phyloP scores from a whole-genome alignment of 2,888 invertebrate genomes.

The Muschampia plurimacula region DNA sequence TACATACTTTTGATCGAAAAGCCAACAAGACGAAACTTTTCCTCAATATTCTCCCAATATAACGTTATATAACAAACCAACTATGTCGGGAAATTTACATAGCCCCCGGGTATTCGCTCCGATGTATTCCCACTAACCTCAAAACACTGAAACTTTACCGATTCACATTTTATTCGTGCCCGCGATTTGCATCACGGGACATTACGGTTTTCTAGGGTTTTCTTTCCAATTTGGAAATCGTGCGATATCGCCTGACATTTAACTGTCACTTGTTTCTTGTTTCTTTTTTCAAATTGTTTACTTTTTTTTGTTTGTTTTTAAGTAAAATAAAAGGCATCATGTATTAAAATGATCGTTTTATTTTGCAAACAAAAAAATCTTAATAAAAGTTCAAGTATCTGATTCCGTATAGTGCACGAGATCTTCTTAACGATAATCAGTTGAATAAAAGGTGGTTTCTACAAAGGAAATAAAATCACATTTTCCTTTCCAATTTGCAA shows the following conservation, averaged over 20 bases:
- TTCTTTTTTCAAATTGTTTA: no score
- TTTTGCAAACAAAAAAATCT: no score
- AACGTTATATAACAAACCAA: constrained; percentile 17
- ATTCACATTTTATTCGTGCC: constrained; percentile 71
- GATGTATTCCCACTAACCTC: constrained; percentile 52
- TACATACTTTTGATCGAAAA: constrained; percentile 28
- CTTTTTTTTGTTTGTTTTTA: not conserved
- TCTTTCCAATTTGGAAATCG: constrained; percentile 19
- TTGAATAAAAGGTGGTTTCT: not conserved
- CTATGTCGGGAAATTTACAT: constrained; percentile 37
- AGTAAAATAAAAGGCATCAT: no score
- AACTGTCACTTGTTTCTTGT: constrained; percentile 13
- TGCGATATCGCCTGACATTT: not conserved
- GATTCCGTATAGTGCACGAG: no score
- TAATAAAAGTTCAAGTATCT: no score
- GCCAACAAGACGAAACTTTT: constrained; percentile 15
- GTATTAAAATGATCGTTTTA: no score
- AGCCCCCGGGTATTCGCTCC: constrained; percentile 44
- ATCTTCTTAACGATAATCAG: not conserved
- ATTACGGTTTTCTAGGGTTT: constrained; percentile 62
- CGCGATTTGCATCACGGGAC: constrained; percentile 70
- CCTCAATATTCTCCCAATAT: constrained; percentile 16
- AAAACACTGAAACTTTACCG: constrained; percentile 70
- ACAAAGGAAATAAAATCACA: constrained; percentile 12
- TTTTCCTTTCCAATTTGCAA: constrained; percentile 70